phyloP scores from a whole-genome alignment of 2,888 invertebrate genomes.

The Phania funesta region DNA sequence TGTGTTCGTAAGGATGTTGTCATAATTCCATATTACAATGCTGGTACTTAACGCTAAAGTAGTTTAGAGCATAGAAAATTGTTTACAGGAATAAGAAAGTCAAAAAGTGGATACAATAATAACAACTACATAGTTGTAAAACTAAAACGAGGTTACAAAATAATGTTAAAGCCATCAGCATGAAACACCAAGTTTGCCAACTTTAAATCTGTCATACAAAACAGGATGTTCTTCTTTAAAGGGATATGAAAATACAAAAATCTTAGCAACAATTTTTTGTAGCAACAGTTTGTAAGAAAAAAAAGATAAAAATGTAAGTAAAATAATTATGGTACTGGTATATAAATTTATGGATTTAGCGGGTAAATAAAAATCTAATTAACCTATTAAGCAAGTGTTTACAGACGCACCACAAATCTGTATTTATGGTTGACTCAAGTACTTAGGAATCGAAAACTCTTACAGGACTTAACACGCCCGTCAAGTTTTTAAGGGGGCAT shows the following conservation, averaged over 20 bases:
- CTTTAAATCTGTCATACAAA: constrained; percentile 10
- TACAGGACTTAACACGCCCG: too few relatives aligned
- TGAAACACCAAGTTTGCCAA: constrained; percentile 10
- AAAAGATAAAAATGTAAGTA: not conserved
- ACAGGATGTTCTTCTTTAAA: not conserved
- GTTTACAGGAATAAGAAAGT: constrained; percentile 64
- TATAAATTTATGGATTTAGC: too few relatives aligned
- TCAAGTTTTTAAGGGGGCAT: too few relatives aligned
- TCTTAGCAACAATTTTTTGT: not conserved
- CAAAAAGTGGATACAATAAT: constrained; percentile 52
- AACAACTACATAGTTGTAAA: not conserved
- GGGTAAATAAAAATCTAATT: too few relatives aligned
- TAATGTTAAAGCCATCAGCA: constrained; percentile 30
- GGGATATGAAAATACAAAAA: not conserved
- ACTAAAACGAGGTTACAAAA: constrained; percentile 37
- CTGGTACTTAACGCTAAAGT: constrained; percentile 59
- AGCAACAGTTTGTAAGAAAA: not conserved
- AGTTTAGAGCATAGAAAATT: constrained; percentile 60
- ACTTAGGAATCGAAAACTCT: too few relatives aligned
- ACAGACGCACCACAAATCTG: too few relatives aligned
- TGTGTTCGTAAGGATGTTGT: constrained; percentile 59
- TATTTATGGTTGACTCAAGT: too few relatives aligned
- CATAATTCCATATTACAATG: constrained; percentile 64
- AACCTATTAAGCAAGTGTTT: too few relatives aligned
- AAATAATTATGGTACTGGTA: too few relatives aligned